Percentiles rank a stretch among this genome's conserved stretches.
phyloP scores from a whole-genome alignment of 2,888 invertebrate species.

The Conus canariensis region DNA sequence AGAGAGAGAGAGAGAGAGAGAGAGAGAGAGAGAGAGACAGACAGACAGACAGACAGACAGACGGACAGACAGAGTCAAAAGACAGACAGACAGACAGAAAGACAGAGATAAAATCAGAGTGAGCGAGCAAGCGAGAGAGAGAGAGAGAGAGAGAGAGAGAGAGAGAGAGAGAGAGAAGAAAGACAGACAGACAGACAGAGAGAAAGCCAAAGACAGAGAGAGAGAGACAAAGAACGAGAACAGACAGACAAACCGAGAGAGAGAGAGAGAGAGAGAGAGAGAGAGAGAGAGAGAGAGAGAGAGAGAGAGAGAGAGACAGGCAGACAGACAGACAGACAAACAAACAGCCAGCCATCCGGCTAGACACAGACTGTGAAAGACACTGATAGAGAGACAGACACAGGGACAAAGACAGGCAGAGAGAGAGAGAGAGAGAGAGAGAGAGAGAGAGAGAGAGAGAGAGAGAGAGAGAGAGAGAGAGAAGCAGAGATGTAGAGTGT shows the following conservation, averaged over 20 bases:
- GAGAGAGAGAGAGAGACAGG: neutral
- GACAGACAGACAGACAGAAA: too few relatives aligned
- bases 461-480: constrained; percentile 16
- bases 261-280: constrained; percentile 2
- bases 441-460: neutral
- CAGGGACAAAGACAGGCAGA: neutral
- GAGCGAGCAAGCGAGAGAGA: neutral
- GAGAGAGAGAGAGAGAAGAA: neutral
- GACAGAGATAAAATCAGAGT: neutral
- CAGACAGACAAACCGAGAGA: neutral
- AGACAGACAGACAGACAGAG: neutral
- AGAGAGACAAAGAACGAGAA: constrained; percentile 13
- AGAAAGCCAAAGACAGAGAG: neutral
- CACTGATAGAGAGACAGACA: neutral
- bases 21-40: neutral
- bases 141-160: neutral
- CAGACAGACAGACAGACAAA: neutral
- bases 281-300: neutral
- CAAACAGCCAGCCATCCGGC: neutral
- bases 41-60: neutral
- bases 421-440: neutral
- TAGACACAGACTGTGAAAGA: neutral
- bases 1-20: too few relatives aligned
- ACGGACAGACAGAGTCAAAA: neutral
- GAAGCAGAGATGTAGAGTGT: neutral